Percentiles rank a stretch among this genome's conserved stretches.
These are phyloP conservation scores for Todiramphus chloris DNA, from an alignment of 2,113 vertebrate species.

Conservation along the genomic window DNA sequence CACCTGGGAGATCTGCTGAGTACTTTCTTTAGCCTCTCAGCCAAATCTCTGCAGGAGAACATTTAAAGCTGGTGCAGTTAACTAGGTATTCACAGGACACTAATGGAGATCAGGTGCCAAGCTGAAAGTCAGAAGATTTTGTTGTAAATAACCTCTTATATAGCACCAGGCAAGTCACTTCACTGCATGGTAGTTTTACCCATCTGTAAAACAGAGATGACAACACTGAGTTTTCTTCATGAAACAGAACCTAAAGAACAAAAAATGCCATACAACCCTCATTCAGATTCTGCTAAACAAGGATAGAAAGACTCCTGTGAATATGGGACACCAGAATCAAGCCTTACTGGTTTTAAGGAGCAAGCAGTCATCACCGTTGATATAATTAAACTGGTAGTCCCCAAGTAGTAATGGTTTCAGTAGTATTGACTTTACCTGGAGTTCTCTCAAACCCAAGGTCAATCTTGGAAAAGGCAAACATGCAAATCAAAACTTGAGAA, in stretches of 20 bases:
- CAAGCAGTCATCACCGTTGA: background rate
- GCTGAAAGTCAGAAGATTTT: constrained; percentile 1
- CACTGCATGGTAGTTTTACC: background rate
- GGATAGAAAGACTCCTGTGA: background rate
- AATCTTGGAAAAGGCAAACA: background rate
- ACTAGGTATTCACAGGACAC: background rate
- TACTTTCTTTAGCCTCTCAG: background rate
- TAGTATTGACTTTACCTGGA: background rate
- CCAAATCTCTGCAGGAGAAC: background rate
- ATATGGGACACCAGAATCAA: background rate
- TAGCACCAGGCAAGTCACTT: background rate
- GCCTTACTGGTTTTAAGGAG: background rate
- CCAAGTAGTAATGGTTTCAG: background rate
- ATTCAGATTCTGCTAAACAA: background rate
- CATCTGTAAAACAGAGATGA: background rate
- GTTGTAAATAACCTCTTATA: background rate
- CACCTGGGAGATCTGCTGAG: background rate
- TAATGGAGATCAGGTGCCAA: background rate
- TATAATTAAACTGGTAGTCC: background rate
- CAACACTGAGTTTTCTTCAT: background rate
- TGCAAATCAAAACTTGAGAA: background rate
- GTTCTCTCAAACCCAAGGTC: background rate
- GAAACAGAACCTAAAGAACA: background rate
- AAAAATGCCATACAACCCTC: background rate
- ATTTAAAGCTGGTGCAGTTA: background rate